phyloP scores from a whole-genome alignment of 2,797 vertebrate species.

The Anguilla megastoma region DNA sequence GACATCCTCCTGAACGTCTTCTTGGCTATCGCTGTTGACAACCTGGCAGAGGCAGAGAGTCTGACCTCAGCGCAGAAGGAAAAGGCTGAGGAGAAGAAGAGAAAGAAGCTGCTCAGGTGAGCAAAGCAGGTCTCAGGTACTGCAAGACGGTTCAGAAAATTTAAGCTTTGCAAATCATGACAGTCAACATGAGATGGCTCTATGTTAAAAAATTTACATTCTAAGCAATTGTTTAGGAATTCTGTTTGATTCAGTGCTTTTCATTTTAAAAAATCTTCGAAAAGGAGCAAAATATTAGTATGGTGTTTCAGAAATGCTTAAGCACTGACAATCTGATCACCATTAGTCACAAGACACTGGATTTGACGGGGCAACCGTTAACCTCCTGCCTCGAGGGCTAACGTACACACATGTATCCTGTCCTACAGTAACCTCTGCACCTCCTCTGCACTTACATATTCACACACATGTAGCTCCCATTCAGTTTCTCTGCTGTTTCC shows the following conservation, averaged over 20 bases:
- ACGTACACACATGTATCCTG: not conserved
- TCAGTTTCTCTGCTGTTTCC: not conserved
- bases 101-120: constrained; percentile 84
- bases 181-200: not conserved
- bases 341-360: not conserved
- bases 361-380: not conserved
- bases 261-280: not conserved
- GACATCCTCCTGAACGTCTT: constrained; percentile 93
- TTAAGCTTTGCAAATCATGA: not conserved
- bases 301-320: not conserved
- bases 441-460: not conserved
- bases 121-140: constrained; percentile 17
- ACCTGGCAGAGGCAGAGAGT: constrained; percentile 89
- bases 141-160: not conserved
- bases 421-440: not conserved
- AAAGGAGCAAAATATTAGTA: not conserved
- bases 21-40: constrained; percentile 91
- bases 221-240: not conserved
- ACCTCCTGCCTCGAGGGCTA: not conserved
- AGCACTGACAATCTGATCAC: not conserved
- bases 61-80: constrained; percentile 90
- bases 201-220: not conserved
- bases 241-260: not conserved
- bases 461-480: not conserved
- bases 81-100: constrained; percentile 85